A percentile compares a stretch with the other conserved stretches of the same genome.
Evolutionary conservation across 2,888 invertebrate species (phyloP).

Genomic region (Didymodactylos carnosus): DNA sequence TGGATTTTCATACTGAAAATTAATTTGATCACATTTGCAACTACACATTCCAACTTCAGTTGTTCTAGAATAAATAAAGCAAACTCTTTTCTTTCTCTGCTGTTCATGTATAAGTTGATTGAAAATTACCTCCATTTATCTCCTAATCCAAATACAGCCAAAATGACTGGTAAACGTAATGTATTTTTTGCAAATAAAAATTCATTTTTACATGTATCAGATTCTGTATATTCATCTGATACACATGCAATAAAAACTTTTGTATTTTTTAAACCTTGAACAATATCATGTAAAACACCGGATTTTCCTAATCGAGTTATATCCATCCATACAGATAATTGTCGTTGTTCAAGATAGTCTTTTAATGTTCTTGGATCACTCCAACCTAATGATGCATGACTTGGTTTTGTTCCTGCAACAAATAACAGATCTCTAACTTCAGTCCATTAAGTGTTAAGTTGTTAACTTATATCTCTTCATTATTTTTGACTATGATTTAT

Average conservation of each 20-base stretch:
- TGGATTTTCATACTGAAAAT: not conserved
- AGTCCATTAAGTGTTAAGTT: too few relatives aligned
- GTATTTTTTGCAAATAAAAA: constrained; percentile 24
- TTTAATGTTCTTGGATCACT: constrained; percentile 29
- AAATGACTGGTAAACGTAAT: constrained; percentile 23
- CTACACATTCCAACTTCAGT: constrained; percentile 1
- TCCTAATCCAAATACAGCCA: constrained; percentile 27
- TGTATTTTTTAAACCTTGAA: constrained; percentile 21
- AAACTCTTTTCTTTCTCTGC: too few relatives aligned
- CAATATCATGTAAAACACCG: not conserved
- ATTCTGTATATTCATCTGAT: constrained; percentile 25
- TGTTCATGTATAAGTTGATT: too few relatives aligned
- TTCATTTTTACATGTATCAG: constrained; percentile 24
- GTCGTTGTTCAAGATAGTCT: not conserved
- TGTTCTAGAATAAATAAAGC: too few relatives aligned
- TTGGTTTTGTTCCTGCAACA: not conserved
- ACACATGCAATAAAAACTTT: constrained; percentile 25
- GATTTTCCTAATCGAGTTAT: not conserved
- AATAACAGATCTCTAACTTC: too few relatives aligned
- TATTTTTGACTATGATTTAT: too few relatives aligned
- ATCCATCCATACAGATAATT: not conserved
- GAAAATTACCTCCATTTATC: constrained; percentile 20
- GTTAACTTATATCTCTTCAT: too few relatives aligned
- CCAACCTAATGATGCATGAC: constrained; percentile 19
- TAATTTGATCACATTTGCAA: not conserved